Conservation (phyloP, 2,888 invertebrate species). For the Tachina fera region DNA sequence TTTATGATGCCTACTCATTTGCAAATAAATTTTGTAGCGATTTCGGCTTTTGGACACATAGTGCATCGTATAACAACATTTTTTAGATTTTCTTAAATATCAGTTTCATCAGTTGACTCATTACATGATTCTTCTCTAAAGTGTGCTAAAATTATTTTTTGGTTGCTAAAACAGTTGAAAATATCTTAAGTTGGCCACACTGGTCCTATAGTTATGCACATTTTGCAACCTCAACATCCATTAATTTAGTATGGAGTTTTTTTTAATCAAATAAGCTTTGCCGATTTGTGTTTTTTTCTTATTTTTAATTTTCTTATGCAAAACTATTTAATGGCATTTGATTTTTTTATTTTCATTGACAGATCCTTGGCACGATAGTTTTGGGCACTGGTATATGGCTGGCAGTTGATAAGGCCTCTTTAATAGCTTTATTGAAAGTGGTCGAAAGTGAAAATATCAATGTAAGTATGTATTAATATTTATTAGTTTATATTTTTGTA, state of each 20-base stretch:
- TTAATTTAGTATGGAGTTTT: not conserved
- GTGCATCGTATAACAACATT: too few relatives aligned
- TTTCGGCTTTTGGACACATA: too few relatives aligned
- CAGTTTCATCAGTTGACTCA: too few relatives aligned
- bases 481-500: constrained; percentile 24
- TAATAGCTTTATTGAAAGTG: constrained; percentile 85
- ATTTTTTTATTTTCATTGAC: constrained; percentile 66
- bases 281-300: constrained; percentile 14
- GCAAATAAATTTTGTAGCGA: too few relatives aligned
- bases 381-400: constrained; percentile 88
- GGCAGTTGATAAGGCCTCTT: constrained; percentile 87
- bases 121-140: too few relatives aligned
- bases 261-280: not conserved
- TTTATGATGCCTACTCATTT: too few relatives aligned
- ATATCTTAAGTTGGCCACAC: too few relatives aligned
- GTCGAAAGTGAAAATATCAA: constrained; percentile 85
- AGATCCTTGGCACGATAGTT: constrained; percentile 85
- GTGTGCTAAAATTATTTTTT: too few relatives aligned
- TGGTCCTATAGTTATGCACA: too few relatives aligned
- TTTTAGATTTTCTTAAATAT: too few relatives aligned
- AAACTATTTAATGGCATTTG: constrained; percentile 38
- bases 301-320: constrained; percentile 31
- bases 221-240: not conserved
- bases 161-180: too few relatives aligned
- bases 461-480: constrained; percentile 83